Base-by-base conservation (phyloP, 2,113 vertebrate species). In the Pluvialis apricaria region DNA sequence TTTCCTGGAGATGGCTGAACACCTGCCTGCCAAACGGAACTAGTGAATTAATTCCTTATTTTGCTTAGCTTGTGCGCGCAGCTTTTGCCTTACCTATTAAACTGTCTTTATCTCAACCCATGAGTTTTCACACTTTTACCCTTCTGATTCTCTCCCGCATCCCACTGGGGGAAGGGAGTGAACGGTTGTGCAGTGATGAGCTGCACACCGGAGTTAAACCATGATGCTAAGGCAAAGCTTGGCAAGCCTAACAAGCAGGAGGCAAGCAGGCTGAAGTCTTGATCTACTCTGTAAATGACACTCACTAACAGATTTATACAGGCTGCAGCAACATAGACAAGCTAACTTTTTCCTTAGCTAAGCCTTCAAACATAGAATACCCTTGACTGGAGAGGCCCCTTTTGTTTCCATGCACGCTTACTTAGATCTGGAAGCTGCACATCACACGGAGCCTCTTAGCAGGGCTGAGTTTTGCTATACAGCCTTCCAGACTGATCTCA, bases 141-240 rank as follows among this genome's bases (percentile, higher is more conserved):
- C 40, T 55, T 76, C 22, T 0, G 0, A 38, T 52, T 88, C 60
- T 57, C 14, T 75, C 2, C 13, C 28, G 15, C 11, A 20, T 13
- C 21, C 34, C 18, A 12, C 25, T 2, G 3, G 8, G 65, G 32
- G 2, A 5, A 28, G 14, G 11, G 11, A 93, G 32, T 1, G 1
- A 34, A 36, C 2, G 5, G 22, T 62, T 86, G 42, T 17, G 12
- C 5, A 3, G 17, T 20, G 11, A 38, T 58, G 62, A 72, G 26
- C 28, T 90, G 60, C 42, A 34, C 29, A 51, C 10, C 2, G 5
- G n/a, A 10, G 24, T 64, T 36, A 49, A 81, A 78, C 18, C 49
- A 40, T 1, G 1, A 71, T 38, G 45, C 25, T 55, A 82, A 62
- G 22, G 44, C 31, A 77, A 77, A 55, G 10, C 26, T 55, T 40